Evolutionary conservation across 2,797 vertebrate species (phyloP), one percentile per base, ranked within the genome.

Genomic region (Valencia hispanica): DNA sequence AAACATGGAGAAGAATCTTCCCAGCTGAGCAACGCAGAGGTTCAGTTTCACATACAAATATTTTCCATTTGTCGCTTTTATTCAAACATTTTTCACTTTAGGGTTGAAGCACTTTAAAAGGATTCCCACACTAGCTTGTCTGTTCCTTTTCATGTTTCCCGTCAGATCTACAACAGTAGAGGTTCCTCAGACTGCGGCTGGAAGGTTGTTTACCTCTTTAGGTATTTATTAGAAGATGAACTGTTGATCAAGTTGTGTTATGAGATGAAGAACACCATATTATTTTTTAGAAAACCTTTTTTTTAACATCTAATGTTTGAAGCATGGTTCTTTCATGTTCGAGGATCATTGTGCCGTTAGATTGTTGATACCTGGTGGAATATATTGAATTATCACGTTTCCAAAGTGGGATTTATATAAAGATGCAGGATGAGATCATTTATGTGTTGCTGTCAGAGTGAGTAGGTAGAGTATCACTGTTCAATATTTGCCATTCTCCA

Each of bases 181-280:
- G 25, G 41, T 78, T 55, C 36, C 71, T 77, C 20, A 80, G 74
- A 76, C 63, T 71, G 55, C 17, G 34, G 86, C 85, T 84, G 85
- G 80, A 77, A 84, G 53, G 57, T 82, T 69, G 59, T 70, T 68
- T 27, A 79, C 79, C 70, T 81, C 86, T 87, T 87, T 84, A 90
- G 88, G 91, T 93, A 92, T 92, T 93, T 94, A 92, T 94, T 88
- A 91, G 85, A 75, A 73, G 76, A 78, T 22, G 71, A 84, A 79
- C 34, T 74, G 84, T 77, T 80, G 88, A 80, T 79, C 70, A 68
- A 72, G 74, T 48, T 77, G 69, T 86, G 77, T 82, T 72, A 47
- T n/a, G 50, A 73, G 43, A 82, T n/a, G 77, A 84, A 57, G 76
- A 84, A 77, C 70, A 70, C 79, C 39, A 32, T 5, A 36, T 83